phyloP scores from a whole-genome alignment of 2,888 invertebrate genomes.

The Drosophila meridiana region DNA sequence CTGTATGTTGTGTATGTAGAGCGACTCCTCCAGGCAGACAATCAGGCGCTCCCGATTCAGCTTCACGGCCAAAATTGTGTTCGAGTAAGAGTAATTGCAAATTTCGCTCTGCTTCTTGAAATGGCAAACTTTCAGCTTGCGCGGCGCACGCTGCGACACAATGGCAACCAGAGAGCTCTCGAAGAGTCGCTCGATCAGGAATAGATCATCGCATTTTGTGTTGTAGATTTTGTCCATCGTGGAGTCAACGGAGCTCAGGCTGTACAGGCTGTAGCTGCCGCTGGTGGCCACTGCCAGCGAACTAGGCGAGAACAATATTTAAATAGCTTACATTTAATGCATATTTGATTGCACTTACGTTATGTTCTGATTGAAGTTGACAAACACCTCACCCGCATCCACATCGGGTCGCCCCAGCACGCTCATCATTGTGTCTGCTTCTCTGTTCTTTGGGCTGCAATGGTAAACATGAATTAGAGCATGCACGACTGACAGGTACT shows the following conservation, averaged over 20 bases:
- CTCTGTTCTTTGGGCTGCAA: conserved; percentile 34
- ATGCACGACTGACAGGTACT: background rate
- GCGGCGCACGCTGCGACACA: conserved; percentile 95
- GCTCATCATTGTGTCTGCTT: conserved; percentile 77
- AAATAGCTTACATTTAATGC: background rate
- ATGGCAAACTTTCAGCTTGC: conserved; percentile 93
- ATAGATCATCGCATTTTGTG: conserved; percentile 93
- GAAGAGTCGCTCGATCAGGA: conserved; percentile 97
- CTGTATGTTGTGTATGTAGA: conserved; percentile 99
- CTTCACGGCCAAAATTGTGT: conserved; percentile 97
- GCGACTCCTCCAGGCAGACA: conserved; percentile 98
- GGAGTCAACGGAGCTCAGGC: conserved; percentile 91
- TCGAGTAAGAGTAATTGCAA: conserved; percentile 97
- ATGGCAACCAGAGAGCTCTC: conserved; percentile 98
- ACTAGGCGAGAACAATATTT: conserved; percentile 78
- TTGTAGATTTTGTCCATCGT: conserved; percentile 95
- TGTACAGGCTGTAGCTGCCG: conserved; percentile 95
- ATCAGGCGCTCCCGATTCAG: conserved; percentile 97
- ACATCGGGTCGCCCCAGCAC: conserved; percentile 83
- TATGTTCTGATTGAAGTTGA: conserved; percentile 99
- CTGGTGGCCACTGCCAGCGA: conserved; percentile 97
- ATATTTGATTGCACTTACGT: conserved; percentile 90
- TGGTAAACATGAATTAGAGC: background rate
- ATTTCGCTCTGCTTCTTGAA: conserved; percentile 99
- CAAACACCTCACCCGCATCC: conserved; percentile 94